Conservation (phyloP, 2,888 invertebrate species). For the Archips xylosteana region DNA sequence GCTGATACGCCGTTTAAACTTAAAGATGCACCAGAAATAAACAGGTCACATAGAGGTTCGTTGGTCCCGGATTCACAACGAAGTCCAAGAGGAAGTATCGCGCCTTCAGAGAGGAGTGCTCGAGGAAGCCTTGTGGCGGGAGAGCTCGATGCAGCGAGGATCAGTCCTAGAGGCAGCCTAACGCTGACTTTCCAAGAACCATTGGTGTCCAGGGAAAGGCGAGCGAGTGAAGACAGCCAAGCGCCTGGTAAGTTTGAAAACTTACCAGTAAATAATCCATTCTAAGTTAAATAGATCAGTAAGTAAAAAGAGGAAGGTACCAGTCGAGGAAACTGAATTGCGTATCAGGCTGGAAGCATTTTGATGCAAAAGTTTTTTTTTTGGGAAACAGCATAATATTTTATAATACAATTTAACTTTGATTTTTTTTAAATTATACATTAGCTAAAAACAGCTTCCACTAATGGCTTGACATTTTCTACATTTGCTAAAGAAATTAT, state of each 20-base stretch:
- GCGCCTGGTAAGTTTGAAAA: slow-evolving; percentile 76
- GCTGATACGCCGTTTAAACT: slow-evolving; percentile 73
- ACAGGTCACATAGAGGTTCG: slow-evolving; percentile 85
- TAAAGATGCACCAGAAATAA: slow-evolving; percentile 77
- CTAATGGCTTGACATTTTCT: too few relatives aligned
- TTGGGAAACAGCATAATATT: too few relatives aligned
- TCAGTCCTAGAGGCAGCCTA: slow-evolving; percentile 86
- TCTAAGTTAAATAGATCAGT: too few relatives aligned
- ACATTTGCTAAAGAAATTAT: too few relatives aligned
- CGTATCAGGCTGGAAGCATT: too few relatives aligned
- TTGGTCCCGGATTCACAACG: slow-evolving; percentile 85
- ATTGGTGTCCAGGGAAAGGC: slow-evolving; percentile 80
- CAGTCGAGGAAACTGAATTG: too few relatives aligned
- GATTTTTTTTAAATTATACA: too few relatives aligned
- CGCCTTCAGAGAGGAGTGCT: slow-evolving; percentile 80
- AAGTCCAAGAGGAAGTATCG: slow-evolving; percentile 87
- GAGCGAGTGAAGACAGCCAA: slow-evolving; percentile 86
- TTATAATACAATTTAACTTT: too few relatives aligned
- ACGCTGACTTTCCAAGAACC: slow-evolving; percentile 88
- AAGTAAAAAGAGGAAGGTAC: too few relatives aligned
- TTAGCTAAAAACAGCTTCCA: too few relatives aligned
- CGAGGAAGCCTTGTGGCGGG: slow-evolving; percentile 74
- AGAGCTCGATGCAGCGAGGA: slow-evolving; percentile 68
- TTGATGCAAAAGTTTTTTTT: too few relatives aligned
- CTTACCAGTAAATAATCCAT: too few relatives aligned